Evolutionary conservation across 2,113 vertebrate species (phyloP), one percentile per base, ranked within the genome.

Genomic region (Amblyornis subalaris): DNA sequence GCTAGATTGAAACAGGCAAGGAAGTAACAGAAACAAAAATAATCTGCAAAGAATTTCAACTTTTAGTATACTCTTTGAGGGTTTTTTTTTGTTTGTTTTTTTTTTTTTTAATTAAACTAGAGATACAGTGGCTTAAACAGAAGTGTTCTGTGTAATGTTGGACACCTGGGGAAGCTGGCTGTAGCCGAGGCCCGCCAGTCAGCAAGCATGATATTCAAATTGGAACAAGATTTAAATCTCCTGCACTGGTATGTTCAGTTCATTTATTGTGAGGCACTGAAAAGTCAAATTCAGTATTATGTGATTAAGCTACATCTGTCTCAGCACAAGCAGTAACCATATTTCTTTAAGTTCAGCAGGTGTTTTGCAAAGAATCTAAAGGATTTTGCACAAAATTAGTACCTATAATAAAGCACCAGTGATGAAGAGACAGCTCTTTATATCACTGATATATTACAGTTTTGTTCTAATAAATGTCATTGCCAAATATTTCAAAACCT

Each of bases 301-400:
- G 97, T 97, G 97, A 98, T 98, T 98, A 98, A 98, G 95, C 93
- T 97, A 89, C 97, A 98, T 98, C 97, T 98, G 97, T 98, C 97
- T 98, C 88, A 92, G 67, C 71, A 92, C 94, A 97, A 98, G 95
- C 95, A 92, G 94, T 97, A 97, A 95, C 96, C 95, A 95, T 98
- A 98, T 98, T 98, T 98, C 98, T 98, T 96, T 97, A 97, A 98
- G 96, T 98, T 98, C 97, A 97, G 97, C 98, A 98, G 97, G 97
- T 98, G 97, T 97, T 98, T 98, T 96, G 80, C 79, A 96, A 97
- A 97, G 96, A 98, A 97, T 96, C 95, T 95, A 92, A 96, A 97
- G 96, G 94, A 97, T 98, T 98, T 97, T 97, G 75, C 89, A 97
- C 94, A 97, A 98, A 98, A 98, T 98, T 98, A 98, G 97, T 97